Conservation (phyloP, 2,113 vertebrate genomes). For the Etheostoma cragini region DNA sequence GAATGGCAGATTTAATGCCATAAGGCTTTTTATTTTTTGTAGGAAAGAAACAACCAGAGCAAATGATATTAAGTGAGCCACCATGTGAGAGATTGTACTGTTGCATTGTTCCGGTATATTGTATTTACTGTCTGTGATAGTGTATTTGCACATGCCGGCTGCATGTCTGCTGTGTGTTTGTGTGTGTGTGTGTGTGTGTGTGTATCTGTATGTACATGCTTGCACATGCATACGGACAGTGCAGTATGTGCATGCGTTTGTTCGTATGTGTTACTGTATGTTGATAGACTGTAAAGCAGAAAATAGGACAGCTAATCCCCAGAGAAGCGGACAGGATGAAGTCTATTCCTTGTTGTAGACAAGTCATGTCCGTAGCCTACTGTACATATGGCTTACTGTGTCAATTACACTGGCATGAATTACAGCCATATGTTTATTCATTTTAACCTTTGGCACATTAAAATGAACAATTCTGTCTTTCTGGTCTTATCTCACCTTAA, state of each 20-base stretch:
- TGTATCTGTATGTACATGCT: not conserved
- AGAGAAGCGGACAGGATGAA: conserved; percentile 73
- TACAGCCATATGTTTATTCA: not conserved
- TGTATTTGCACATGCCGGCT: conserved; percentile 10
- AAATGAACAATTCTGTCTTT: not conserved
- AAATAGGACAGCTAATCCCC: conserved; percentile 68
- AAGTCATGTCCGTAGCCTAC: conserved; percentile 8
- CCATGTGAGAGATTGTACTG: conserved; percentile 9
- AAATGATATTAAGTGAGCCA: conserved; percentile 1
- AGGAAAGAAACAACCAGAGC: not conserved
- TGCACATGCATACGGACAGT: conserved; percentile 1
- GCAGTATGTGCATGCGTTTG: not conserved
- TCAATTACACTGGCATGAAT: not conserved
- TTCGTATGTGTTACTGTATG: conserved; percentile 19
- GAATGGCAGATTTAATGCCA: not conserved
- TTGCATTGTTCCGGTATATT: not conserved
- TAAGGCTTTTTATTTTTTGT: not conserved
- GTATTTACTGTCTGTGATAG: conserved; percentile 1
- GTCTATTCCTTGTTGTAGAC: conserved; percentile 44
- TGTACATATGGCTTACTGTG: not conserved
- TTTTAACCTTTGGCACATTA: conserved; percentile 6
- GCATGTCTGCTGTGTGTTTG: not conserved
- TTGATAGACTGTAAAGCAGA: conserved; percentile 48
- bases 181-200: not conserved
- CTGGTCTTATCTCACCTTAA: conserved; percentile 12